Conservation (phyloP, 2,113 vertebrate genomes). For the Phylloscopus trochiloides region DNA sequence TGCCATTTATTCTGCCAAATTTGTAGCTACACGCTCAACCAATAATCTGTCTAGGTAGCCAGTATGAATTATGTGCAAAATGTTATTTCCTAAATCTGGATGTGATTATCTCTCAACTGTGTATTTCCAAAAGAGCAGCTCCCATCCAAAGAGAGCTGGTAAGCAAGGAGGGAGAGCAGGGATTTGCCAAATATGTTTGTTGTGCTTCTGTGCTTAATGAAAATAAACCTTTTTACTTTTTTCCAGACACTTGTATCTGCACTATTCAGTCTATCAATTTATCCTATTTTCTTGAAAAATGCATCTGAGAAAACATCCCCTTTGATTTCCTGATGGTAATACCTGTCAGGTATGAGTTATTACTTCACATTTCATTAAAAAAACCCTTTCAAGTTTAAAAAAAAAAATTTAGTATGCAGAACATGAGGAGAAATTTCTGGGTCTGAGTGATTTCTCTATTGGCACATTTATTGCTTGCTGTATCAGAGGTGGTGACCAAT, state of each 20-base stretch:
- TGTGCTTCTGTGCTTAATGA: background rate
- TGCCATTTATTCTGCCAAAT: slow-evolving; percentile 51
- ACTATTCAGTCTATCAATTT: background rate
- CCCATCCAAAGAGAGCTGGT: background rate
- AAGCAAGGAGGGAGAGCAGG: background rate
- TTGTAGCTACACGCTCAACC: slow-evolving; percentile 27
- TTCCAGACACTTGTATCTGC: background rate
- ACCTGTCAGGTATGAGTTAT: background rate
- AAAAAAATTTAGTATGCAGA: background rate
- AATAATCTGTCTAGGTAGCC: slow-evolving; percentile 51
- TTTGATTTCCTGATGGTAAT: background rate
- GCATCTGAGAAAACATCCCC: background rate
- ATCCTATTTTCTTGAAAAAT: background rate
- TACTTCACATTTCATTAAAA: background rate
- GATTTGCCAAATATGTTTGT: background rate
- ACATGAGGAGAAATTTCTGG: background rate
- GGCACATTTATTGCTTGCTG: background rate
- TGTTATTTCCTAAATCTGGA: slow-evolving; percentile 38
- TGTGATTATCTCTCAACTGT: slow-evolving; percentile 25
- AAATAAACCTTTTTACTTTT: background rate
- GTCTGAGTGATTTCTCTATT: background rate
- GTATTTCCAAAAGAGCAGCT: background rate
- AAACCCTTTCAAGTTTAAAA: background rate
- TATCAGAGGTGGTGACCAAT: background rate
- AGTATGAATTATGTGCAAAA: slow-evolving; percentile 61